Evolutionary conservation across 2,888 invertebrate genomes (phyloP).

Genomic region (Anoplius nigerrimus): DNA sequence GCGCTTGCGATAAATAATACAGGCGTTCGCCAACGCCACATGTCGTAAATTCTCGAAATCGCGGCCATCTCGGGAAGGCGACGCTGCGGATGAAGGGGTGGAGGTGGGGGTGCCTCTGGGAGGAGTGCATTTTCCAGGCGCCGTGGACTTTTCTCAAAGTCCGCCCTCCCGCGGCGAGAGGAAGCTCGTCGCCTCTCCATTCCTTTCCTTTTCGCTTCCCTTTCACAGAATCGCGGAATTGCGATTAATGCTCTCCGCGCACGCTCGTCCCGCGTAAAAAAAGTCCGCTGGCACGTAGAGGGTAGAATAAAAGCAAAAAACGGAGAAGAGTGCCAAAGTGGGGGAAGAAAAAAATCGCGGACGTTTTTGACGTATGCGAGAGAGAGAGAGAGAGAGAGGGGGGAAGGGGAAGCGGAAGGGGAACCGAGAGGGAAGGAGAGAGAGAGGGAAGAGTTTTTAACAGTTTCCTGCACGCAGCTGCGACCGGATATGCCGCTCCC

Average conservation of each 20-base stretch:
- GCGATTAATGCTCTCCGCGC: conserved; percentile 29
- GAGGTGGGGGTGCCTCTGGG: too few species aligned
- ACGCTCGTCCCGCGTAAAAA: conserved; percentile 22
- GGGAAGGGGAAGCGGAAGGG: not conserved
- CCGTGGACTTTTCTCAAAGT: too few species aligned
- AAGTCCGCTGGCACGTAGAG: not conserved
- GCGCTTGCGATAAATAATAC: too few species aligned
- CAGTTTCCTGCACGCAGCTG: conserved; percentile 62
- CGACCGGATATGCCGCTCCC: conserved; percentile 59
- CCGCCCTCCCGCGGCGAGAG: too few species aligned
- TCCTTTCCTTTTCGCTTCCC: too few species aligned
- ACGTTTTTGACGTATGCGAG: conserved; percentile 27
- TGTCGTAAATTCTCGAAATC: too few species aligned
- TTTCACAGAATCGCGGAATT: too few species aligned
- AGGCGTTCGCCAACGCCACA: too few species aligned
- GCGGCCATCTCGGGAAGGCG: too few species aligned
- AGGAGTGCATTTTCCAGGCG: too few species aligned
- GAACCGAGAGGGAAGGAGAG: not conserved
- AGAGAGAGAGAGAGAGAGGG: not conserved
- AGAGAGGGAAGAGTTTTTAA: conserved; percentile 52
- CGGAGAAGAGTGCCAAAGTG: not conserved
- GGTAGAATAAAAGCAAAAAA: not conserved
- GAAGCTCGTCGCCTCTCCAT: too few species aligned
- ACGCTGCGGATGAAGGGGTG: too few species aligned
- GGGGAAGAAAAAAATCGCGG: not conserved